phyloP scores from a whole-genome alignment of 2,797 vertebrate genomes.

The Acrossocheilus wenchowensis region DNA sequence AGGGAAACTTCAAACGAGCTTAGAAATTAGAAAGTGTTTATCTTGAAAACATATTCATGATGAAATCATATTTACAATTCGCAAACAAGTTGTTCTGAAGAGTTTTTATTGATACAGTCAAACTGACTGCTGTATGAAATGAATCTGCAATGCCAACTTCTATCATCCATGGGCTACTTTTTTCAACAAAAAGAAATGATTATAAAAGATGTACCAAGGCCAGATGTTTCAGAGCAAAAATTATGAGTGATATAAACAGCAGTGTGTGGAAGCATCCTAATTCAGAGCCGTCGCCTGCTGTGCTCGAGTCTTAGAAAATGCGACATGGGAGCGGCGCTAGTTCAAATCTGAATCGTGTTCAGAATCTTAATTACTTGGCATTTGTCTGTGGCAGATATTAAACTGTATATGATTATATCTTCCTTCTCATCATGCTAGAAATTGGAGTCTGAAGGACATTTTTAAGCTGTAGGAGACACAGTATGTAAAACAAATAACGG shows the following conservation, averaged over 20 bases:
- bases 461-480: neutral
- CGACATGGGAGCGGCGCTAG: neutral
- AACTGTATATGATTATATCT: constrained; percentile 2
- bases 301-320: neutral
- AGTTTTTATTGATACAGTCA: no score
- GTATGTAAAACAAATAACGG: neutral
- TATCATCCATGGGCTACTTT: neutral
- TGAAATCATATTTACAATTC: no score
- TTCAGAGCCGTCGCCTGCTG: constrained; percentile 9
- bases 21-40: no score
- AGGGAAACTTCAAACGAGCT: no score
- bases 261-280: neutral
- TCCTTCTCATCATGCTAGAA: constrained; percentile 2
- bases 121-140: no score
- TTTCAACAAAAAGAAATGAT: neutral
- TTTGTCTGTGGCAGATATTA: constrained; percentile 44
- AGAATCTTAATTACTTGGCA: constrained; percentile 51
- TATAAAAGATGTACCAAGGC: neutral
- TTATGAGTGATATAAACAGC: neutral
- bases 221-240: neutral
- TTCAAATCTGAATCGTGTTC: constrained; percentile 29
- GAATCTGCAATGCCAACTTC: neutral
- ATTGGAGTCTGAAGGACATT: neutral
- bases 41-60: no score
- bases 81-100: no score